Conservation (phyloP, 2,113 vertebrate species). For the Pelodiscus sinensis region DNA sequence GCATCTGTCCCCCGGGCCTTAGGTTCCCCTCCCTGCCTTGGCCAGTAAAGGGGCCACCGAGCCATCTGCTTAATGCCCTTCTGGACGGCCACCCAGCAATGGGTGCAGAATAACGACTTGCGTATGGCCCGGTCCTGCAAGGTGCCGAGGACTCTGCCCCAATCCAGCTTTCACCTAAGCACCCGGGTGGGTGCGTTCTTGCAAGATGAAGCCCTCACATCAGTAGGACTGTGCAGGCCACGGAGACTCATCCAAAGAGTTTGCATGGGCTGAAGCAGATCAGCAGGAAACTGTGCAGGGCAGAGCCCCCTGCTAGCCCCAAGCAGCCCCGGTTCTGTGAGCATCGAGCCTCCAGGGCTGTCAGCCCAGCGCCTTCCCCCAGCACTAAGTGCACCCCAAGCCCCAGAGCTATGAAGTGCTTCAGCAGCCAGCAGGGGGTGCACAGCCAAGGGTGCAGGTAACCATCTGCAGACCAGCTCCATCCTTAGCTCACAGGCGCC, state of each 20-base stretch:
- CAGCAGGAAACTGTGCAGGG: not conserved
- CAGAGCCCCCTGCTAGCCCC: not conserved
- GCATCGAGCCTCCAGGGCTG: not conserved
- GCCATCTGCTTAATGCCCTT: not conserved
- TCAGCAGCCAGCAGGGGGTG: not conserved
- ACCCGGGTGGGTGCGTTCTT: not conserved
- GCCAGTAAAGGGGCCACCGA: too few relatives aligned
- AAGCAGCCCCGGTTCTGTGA: not conserved
- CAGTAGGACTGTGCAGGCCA: not conserved
- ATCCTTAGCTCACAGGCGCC: not conserved
- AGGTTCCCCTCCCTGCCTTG: too few relatives aligned
- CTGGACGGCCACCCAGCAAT: not conserved
- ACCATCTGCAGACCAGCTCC: not conserved
- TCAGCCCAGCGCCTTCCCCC: not conserved
- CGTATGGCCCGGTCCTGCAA: not conserved
- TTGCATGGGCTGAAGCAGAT: not conserved
- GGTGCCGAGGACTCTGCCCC: not conserved
- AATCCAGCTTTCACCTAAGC: not conserved
- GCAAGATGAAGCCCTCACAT: not conserved
- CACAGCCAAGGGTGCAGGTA: not conserved
- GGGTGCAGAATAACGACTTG: not conserved
- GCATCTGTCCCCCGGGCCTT: too few relatives aligned
- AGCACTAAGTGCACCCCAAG: not conserved
- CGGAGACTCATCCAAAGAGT: not conserved
- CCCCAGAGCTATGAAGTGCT: not conserved